These are phyloP conservation scores for Drosophila heteroneura DNA, from an alignment of 2,888 invertebrate species.

Conservation along the genomic window DNA sequence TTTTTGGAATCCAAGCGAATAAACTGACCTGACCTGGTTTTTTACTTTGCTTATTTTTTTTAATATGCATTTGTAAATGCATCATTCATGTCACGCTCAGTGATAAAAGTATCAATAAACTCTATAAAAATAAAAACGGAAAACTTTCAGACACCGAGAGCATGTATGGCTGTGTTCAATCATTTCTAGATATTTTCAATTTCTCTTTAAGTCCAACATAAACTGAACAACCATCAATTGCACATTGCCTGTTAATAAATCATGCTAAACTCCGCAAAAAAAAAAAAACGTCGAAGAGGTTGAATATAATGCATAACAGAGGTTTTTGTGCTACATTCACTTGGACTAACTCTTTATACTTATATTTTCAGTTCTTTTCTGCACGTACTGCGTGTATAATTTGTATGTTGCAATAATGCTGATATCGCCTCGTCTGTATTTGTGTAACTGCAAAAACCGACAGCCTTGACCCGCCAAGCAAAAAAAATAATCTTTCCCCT, in stretches of 20 bases:
- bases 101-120: slow-evolving; percentile 54
- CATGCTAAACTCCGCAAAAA: slow-evolving; percentile 4
- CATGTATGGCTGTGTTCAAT: slow-evolving; percentile 5
- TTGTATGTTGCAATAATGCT: slow-evolving; percentile 33
- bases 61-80: slow-evolving; percentile 13
- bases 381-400: slow-evolving; percentile 26
- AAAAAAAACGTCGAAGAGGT: neutral
- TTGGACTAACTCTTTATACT: slow-evolving; percentile 3
- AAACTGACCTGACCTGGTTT: slow-evolving; percentile 58
- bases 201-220: neutral
- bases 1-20: slow-evolving; percentile 21
- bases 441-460: slow-evolving; percentile 34
- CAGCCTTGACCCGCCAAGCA: slow-evolving; percentile 64
- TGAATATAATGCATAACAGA: neutral
- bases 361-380: neutral
- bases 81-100: slow-evolving; percentile 65
- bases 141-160: slow-evolving; percentile 8
- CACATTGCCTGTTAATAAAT: slow-evolving; percentile 3
- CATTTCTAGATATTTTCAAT: slow-evolving; percentile 14
- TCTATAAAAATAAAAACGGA: slow-evolving; percentile 12
- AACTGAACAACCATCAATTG: slow-evolving; percentile 16
- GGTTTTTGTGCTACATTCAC: slow-evolving; percentile 3
- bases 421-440: slow-evolving; percentile 14
- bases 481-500: neutral
- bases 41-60: slow-evolving; percentile 10